Percentiles rank a stretch among this genome's conserved stretches.
phyloP scores from a whole-genome alignment of 2,888 invertebrate genomes.

The Zaprionus obscuricornis region DNA sequence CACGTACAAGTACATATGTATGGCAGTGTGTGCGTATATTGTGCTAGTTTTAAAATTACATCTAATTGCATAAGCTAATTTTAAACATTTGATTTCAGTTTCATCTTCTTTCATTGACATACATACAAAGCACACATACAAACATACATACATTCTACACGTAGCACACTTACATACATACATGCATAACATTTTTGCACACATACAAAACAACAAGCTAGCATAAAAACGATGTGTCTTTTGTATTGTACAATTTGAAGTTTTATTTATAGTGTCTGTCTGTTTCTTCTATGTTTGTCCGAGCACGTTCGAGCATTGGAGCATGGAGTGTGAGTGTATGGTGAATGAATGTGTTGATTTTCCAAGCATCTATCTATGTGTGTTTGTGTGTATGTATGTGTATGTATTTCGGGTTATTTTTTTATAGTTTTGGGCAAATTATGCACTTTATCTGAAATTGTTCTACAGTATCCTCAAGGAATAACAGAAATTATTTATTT shows the following conservation, averaged over 20 bases:
- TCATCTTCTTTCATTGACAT: conserved; percentile 15
- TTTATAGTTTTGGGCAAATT: conserved; percentile 15
- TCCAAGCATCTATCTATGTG: conserved; percentile 1
- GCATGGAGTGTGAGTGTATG: conserved; percentile 22
- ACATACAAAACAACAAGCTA: conserved; percentile 36
- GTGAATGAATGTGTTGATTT: conserved; percentile 3
- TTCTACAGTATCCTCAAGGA: conserved; percentile 11
- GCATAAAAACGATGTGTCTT: conserved; percentile 32
- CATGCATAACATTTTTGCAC: conserved; percentile 33
- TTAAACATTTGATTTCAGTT: conserved; percentile 36
- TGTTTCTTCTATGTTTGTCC: conserved; percentile 28
- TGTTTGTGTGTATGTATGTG: conserved; percentile 13
- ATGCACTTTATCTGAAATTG: conserved; percentile 8
- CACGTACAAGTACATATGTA: conserved; percentile 17
- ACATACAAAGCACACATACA: conserved; percentile 48
- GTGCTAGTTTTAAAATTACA: conserved; percentile 33
- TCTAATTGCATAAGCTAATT: conserved; percentile 31
- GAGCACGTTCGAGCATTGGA: conserved; percentile 7
- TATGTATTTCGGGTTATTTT: conserved; percentile 19
- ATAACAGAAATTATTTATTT: neutral
- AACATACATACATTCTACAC: conserved; percentile 18
- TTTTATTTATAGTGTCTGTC: conserved; percentile 16
- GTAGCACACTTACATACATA: too few relatives aligned
- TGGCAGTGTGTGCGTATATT: conserved; percentile 7
- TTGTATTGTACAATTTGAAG: conserved; percentile 42